Percentiles rank a stretch among this genome's conserved stretches.
Evolutionary conservation across 2,113 vertebrate species (phyloP).

Genomic region (Vicugna pacos): DNA sequence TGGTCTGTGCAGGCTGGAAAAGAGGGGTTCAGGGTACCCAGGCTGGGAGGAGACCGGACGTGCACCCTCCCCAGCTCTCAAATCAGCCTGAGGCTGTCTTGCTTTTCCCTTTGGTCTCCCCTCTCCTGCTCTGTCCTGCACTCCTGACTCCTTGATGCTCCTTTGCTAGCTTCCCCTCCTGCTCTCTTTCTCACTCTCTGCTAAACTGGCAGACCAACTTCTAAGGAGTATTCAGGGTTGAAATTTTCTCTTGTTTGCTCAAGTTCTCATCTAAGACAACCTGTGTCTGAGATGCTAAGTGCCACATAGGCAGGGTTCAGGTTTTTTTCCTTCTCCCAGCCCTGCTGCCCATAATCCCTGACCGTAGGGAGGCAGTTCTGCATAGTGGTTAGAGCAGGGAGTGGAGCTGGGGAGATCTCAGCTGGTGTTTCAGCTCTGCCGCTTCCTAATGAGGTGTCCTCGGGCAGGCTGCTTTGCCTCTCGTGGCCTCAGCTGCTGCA

Average conservation of each 20-base stretch:
- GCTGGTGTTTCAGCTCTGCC: neutral
- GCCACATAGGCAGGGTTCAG: neutral
- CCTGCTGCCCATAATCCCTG: rapidly evolving
- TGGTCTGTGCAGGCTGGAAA: conserved; percentile 85
- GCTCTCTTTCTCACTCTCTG: neutral
- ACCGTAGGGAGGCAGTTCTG: neutral
- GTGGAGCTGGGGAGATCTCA: too few relatives aligned
- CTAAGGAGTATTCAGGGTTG: neutral
- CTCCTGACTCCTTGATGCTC: neutral
- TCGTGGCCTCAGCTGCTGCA: neutral
- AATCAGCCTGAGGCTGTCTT: neutral
- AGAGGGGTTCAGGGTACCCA: neutral
- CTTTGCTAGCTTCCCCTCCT: neutral
- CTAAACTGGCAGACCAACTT: neutral
- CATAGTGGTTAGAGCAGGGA: neutral
- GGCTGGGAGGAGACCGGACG: rapidly evolving
- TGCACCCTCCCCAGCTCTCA: neutral
- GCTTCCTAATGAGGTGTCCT: neutral
- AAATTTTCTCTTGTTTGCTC: neutral
- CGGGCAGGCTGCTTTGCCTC: rapidly evolving
- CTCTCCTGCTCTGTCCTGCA: neutral
- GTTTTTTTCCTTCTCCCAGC: too few relatives aligned
- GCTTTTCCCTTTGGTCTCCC: neutral
- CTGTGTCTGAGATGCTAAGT: neutral
- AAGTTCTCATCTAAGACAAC: neutral